Evolutionary conservation across 1,140 invertebrate species (phyloP), one percentile per base, ranked within the genome.

Genomic region (Xylocopa sonorina): DNA sequence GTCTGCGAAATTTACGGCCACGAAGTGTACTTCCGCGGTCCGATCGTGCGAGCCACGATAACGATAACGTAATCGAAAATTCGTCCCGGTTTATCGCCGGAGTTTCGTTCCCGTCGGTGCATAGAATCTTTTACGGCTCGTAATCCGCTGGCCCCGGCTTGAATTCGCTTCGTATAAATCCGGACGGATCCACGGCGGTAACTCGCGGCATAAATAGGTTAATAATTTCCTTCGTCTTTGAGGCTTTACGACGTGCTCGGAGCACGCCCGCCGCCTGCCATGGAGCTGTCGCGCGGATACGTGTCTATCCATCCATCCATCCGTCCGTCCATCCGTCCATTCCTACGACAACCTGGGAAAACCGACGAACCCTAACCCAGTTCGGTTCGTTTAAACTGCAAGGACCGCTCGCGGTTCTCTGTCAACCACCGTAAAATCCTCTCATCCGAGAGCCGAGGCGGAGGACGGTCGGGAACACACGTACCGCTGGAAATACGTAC

Each of bases 331-430:
- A 43, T 66, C 53, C 53, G n/a, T n/a, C 41, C 58, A 34, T 67
- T 51, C 24, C 14, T 72, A 55, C 58, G 69, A 66, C 69, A 67
- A 41, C 66, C 79, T 60, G 55, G 79, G 48, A 67, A 74, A 81
- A 81, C 57, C 74, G 68, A 50, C 62, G 64, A 85, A 68, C 79
- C 79, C 74, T 79, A 85, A 85, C 83, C 83, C 58, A 85, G 83
- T 85, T 85, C 79, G 79, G 83, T 85, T 85, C 84, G 84, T 85
- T 85, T 84, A 85, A 85, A 78, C 79, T 84, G 46, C 53, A 81
- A 81, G 83, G 80, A 74, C 51, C 34, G 79, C 48, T 68, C 78
- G 60, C 57, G 68, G 75, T 80, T 68, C 78, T 55, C 57, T 24
- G 82, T 62, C 73, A 78, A 67, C 82, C 83, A 78, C 69, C 75